Evolutionary conservation across 2,113 vertebrate genomes (phyloP).

Genomic region (Sciurus niger): DNA sequence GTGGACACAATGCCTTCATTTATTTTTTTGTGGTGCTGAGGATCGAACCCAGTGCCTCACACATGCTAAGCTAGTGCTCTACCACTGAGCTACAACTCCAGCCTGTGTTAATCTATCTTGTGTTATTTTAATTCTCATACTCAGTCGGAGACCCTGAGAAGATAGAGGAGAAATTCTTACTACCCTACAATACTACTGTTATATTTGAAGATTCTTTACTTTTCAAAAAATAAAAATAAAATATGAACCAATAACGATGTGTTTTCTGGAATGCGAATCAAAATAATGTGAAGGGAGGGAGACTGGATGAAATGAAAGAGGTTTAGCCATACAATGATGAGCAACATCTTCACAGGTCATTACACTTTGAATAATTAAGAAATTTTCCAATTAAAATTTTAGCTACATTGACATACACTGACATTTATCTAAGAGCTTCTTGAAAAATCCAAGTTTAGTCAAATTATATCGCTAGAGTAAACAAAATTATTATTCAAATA

Average conservation of each 20-base stretch:
- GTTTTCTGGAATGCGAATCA: neutral
- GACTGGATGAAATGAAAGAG: neutral
- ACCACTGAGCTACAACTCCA: too few species aligned
- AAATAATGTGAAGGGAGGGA: neutral
- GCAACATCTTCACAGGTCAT: neutral
- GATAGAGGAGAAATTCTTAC: too few species aligned
- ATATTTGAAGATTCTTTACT: neutral
- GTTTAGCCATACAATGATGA: neutral
- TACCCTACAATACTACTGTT: neutral
- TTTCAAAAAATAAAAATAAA: neutral
- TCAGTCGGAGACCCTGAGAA: neutral
- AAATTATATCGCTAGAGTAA: neutral
- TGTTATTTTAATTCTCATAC: neutral
- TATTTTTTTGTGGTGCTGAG: too few species aligned
- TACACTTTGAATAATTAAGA: neutral
- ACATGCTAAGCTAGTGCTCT: too few species aligned
- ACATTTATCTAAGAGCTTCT: neutral
- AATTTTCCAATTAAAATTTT: neutral
- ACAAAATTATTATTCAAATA: conserved; percentile 31
- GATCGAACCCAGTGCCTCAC: too few species aligned
- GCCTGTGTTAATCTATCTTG: neutral
- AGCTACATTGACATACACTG: neutral
- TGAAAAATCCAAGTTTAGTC: neutral
- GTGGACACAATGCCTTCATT: too few species aligned
- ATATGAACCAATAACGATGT: neutral